Conservation (phyloP, 1,140 invertebrate genomes). For the Limonius californicus region DNA sequence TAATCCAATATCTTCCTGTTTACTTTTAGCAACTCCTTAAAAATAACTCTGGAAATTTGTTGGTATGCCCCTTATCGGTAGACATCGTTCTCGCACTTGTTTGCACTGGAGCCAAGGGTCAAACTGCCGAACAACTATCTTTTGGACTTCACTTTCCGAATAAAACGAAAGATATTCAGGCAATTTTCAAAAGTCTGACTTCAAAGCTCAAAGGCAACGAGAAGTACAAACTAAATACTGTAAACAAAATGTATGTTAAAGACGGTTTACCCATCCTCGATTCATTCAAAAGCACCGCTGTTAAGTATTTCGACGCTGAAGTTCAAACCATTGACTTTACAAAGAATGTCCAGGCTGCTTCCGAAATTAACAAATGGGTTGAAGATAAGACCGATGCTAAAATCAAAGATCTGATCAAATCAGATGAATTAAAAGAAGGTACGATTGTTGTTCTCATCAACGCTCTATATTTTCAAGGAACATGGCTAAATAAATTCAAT, state of each 20-base stretch:
- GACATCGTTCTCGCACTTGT: too few species aligned
- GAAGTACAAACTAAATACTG: slow-evolving; percentile 54
- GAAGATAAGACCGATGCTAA: slow-evolving; percentile 67
- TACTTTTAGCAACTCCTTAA: too few species aligned
- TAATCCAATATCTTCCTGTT: too few species aligned
- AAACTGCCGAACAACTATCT: slow-evolving; percentile 54
- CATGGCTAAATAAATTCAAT: slow-evolving; percentile 59
- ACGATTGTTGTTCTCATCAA: slow-evolving; percentile 71
- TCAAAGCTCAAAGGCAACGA: slow-evolving; percentile 44
- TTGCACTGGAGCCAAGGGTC: slow-evolving; percentile 52
- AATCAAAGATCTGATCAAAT: slow-evolving; percentile 63
- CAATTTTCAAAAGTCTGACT: slow-evolving; percentile 47
- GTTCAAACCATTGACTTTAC: slow-evolving; percentile 56
- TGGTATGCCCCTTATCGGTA: too few species aligned
- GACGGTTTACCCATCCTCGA: slow-evolving; percentile 49
- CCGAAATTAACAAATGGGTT: slow-evolving; percentile 68
- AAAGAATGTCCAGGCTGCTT: slow-evolving; percentile 41
- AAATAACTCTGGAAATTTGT: too few species aligned
- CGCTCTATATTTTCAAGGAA: slow-evolving; percentile 82
- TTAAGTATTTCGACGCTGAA: slow-evolving; percentile 51
- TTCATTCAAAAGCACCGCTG: slow-evolving; percentile 48
- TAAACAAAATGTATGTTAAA: slow-evolving; percentile 62
- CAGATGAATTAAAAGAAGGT: slow-evolving; percentile 51
- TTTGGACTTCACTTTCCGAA: slow-evolving; percentile 30
- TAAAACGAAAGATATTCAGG: slow-evolving; percentile 30